Evolutionary conservation across 2,113 vertebrate genomes (phyloP).

Genomic region (Platysternon megacephalum): DNA sequence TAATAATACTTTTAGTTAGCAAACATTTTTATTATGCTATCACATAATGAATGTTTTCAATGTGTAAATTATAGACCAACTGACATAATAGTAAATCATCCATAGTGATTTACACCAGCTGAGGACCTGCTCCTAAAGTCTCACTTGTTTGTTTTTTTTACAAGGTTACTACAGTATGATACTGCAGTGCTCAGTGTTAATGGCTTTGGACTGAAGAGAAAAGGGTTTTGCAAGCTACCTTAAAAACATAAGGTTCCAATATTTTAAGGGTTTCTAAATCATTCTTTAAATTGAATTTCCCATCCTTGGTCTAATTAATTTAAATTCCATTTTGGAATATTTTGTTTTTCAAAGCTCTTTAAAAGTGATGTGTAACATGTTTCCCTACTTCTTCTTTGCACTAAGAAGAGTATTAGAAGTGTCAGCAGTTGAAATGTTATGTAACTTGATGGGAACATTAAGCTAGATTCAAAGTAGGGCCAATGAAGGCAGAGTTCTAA

Average conservation of each 20-base stretch:
- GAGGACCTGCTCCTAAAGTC: neutral
- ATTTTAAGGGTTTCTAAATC: constrained; percentile 44
- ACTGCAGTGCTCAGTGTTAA: neutral
- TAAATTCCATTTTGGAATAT: constrained; percentile 28
- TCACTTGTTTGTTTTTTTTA: neutral
- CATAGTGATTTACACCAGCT: neutral
- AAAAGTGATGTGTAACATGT: constrained; percentile 29
- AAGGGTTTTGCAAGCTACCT: neutral
- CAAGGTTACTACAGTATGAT: constrained; percentile 20
- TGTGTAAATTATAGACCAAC: neutral
- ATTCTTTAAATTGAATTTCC: constrained; percentile 68
- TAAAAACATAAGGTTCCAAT: constrained; percentile 37
- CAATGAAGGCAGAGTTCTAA: neutral
- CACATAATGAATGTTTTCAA: neutral
- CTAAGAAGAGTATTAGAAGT: constrained; percentile 51
- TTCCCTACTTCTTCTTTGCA: constrained; percentile 26
- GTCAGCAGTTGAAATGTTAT: constrained; percentile 46
- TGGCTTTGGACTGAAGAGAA: neutral
- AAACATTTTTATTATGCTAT: neutral
- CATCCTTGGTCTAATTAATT: constrained; percentile 38
- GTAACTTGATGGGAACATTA: constrained; percentile 27
- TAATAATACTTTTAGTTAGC: neutral
- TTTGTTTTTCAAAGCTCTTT: neutral
- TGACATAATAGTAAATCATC: fast-evolving
- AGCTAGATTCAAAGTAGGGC: neutral